Percentiles rank a stretch among this genome's conserved stretches.
phyloP scores from a whole-genome alignment of 2,797 vertebrate species.

The Uromys caudimaculatus region DNA sequence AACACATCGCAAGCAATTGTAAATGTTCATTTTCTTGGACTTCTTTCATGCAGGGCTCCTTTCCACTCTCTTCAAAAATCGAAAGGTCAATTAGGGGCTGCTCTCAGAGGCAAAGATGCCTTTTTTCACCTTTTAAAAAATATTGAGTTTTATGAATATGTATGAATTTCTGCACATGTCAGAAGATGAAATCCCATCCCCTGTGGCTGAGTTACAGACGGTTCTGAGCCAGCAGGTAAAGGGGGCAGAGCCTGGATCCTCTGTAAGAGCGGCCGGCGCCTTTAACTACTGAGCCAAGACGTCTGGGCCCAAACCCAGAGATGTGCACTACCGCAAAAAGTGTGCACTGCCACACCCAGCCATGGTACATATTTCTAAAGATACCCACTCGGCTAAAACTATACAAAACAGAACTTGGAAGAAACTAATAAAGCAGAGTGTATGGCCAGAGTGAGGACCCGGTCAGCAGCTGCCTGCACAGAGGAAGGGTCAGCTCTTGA shows the following conservation, averaged over 20 bases:
- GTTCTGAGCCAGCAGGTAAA: not conserved
- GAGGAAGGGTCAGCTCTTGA: not conserved
- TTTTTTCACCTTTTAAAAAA: not conserved
- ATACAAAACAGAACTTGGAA: constrained; percentile 38
- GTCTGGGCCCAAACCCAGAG: not conserved
- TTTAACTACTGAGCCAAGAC: not conserved
- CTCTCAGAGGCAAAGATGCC: not conserved
- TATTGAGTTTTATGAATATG: not conserved
- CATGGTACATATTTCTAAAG: not conserved
- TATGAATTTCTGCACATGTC: not conserved
- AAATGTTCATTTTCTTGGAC: constrained; percentile 22
- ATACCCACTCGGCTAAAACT: constrained; percentile 27
- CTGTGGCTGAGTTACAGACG: not conserved
- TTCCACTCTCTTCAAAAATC: not conserved
- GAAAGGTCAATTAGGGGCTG: not conserved
- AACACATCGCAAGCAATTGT: not conserved
- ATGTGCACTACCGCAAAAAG: no score
- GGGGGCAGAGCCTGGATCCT: not conserved
- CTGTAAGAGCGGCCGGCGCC: not conserved
- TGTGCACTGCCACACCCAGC: not conserved
- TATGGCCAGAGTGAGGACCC: not conserved
- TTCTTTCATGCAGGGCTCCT: not conserved
- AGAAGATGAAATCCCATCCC: not conserved
- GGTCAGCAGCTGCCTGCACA: not conserved
- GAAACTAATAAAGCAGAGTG: not conserved